Evolutionary conservation across 2,888 invertebrate genomes (phyloP).

Genomic region (Steromphala cineraria): DNA sequence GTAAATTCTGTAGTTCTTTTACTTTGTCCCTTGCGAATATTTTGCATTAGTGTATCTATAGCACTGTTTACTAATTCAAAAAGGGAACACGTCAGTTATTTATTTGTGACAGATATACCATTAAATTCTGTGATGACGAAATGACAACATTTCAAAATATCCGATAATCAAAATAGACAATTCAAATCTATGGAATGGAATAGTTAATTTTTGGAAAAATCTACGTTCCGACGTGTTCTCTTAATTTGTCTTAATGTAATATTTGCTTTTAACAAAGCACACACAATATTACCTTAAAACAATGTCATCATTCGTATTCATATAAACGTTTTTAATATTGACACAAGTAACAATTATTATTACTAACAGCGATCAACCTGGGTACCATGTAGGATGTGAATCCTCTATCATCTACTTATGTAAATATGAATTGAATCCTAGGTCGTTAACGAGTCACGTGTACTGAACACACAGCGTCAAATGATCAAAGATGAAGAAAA

Average conservation of each 20-base stretch:
- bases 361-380: background rate
- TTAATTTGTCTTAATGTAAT: background rate
- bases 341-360: background rate
- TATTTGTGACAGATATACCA: no score
- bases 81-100: no score
- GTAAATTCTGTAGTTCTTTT: background rate
- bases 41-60: no score
- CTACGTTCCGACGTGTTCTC: background rate
- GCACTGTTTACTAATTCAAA: no score
- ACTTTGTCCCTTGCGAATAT: background rate
- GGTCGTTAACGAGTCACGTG: slow-evolving; percentile 27
- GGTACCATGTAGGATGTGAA: background rate
- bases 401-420: background rate
- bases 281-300: background rate
- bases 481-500: slow-evolving; percentile 25
- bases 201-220: no score
- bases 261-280: background rate
- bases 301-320: background rate
- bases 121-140: no score
- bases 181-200: no score
- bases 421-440: background rate
- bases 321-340: background rate
- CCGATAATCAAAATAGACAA: background rate
- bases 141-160: background rate
- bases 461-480: slow-evolving; percentile 24